Evolutionary conservation across 2,797 vertebrate species (phyloP).

Genomic region (Sarcophilus harrisii): DNA sequence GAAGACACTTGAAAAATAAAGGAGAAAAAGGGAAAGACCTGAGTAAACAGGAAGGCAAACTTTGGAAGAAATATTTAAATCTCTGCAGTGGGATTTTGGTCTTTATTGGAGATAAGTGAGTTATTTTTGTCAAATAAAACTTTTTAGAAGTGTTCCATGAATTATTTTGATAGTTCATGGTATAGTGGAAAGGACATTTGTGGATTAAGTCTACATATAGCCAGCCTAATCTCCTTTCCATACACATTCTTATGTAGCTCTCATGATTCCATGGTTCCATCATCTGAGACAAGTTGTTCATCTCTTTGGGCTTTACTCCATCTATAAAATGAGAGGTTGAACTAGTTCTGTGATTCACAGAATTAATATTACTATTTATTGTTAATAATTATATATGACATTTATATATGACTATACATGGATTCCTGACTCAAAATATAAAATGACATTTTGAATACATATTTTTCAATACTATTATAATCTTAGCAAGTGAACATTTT

Average conservation of each 20-base stretch:
- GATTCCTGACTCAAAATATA: too few species aligned
- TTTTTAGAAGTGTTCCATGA: constrained; percentile 16
- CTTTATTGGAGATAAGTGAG: not conserved
- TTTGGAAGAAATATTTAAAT: not conserved
- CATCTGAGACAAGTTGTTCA: not conserved
- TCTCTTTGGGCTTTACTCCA: too few species aligned
- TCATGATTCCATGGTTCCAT: not conserved
- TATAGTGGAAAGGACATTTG: not conserved
- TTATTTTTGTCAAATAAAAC: constrained; percentile 11
- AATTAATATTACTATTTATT: not conserved
- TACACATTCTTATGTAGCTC: not conserved
- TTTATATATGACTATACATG: too few species aligned
- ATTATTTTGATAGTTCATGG: constrained; percentile 24
- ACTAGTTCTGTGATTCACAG: not conserved
- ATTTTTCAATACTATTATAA: too few species aligned
- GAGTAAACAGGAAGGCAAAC: not conserved
- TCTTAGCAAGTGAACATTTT: too few species aligned
- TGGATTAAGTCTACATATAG: not conserved
- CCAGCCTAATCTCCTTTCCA: not conserved
- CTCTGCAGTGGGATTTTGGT: not conserved
- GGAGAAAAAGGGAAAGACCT: constrained; percentile 1
- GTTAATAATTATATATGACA: too few species aligned
- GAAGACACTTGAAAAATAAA: not conserved
- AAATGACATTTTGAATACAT: too few species aligned
- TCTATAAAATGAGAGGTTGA: not conserved